phyloP scores from a whole-genome alignment of 2,113 vertebrate genomes.

The Chionodraco myersi region DNA sequence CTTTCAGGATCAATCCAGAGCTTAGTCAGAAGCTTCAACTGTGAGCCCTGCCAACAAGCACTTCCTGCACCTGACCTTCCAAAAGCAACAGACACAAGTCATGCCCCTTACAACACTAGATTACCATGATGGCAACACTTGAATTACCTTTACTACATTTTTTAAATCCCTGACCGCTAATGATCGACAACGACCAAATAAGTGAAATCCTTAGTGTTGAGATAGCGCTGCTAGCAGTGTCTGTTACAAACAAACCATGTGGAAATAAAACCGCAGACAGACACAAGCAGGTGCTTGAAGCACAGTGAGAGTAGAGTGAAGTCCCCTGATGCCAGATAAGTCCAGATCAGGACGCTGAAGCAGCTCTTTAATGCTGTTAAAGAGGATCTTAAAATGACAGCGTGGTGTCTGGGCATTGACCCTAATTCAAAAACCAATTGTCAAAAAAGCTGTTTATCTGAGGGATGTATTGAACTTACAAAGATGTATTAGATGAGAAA shows the following conservation, averaged over 20 bases:
- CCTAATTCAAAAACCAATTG: conserved; percentile 64
- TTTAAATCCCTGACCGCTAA: conserved; percentile 16
- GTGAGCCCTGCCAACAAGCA: neutral
- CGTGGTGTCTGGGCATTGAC: conserved; percentile 57
- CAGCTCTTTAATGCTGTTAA: conserved; percentile 77
- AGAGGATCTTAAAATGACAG: conserved; percentile 74
- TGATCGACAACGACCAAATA: neutral
- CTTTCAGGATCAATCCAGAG: conserved; percentile 47
- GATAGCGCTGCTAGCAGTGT: neutral
- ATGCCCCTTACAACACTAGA: neutral
- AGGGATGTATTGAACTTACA: conserved; percentile 36
- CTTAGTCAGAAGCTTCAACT: conserved; percentile 34
- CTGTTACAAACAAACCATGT: conserved; percentile 23
- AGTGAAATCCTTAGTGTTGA: neutral
- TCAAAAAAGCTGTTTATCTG: conserved; percentile 55
- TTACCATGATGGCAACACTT: neutral
- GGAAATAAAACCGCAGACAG: conserved; percentile 28
- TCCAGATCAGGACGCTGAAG: conserved; percentile 75
- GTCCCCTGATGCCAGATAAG: conserved; percentile 76
- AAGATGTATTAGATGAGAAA: conserved; percentile 37
- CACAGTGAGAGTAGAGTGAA: conserved; percentile 59
- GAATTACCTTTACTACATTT: neutral
- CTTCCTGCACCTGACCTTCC: neutral
- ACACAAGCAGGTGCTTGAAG: conserved; percentile 45
- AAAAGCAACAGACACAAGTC: conserved; percentile 1